Conservation (phyloP, 2,113 vertebrate genomes). For the Strix uralensis region DNA sequence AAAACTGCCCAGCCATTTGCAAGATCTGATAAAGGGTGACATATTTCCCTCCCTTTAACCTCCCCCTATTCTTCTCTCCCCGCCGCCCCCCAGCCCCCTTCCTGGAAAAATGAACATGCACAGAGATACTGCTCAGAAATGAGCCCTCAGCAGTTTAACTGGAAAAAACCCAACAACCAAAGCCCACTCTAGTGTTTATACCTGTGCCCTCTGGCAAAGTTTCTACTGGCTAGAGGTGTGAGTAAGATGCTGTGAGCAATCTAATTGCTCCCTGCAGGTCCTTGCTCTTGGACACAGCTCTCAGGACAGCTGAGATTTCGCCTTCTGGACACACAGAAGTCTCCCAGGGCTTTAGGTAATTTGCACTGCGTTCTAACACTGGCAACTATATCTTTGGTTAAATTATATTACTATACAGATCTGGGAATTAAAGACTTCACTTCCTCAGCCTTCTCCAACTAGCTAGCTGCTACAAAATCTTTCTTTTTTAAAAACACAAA, state of each 20-base stretch:
- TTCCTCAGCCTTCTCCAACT: not conserved
- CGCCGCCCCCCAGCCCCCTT: not conserved
- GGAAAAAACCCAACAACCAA: conserved; percentile 64
- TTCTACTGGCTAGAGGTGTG: conserved; percentile 60
- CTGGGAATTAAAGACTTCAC: conserved; percentile 29
- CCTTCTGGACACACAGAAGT: conserved; percentile 66
- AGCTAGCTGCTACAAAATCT: conserved; percentile 1
- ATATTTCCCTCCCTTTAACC: conserved; percentile 50
- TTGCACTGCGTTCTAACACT: conserved; percentile 54
- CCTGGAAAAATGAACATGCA: conserved; percentile 23
- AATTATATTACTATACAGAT: conserved; percentile 63
- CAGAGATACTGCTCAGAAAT: conserved; percentile 63
- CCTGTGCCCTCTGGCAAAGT: conserved; percentile 70
- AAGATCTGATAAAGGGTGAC: conserved; percentile 40
- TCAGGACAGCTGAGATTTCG: conserved; percentile 69
- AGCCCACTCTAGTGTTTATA: conserved; percentile 56
- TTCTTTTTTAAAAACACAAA: not conserved
- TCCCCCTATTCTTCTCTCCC: not conserved
- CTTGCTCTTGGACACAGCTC: conserved; percentile 62
- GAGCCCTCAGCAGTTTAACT: conserved; percentile 67
- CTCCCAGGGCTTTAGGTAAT: conserved; percentile 60
- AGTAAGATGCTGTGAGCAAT: conserved; percentile 71
- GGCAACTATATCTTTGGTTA: conserved; percentile 61
- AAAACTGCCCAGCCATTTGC: conserved; percentile 31
- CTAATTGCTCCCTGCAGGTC: conserved; percentile 77